phyloP scores from a whole-genome alignment of 2,888 invertebrate genomes.

The Noctua fimbriata region DNA sequence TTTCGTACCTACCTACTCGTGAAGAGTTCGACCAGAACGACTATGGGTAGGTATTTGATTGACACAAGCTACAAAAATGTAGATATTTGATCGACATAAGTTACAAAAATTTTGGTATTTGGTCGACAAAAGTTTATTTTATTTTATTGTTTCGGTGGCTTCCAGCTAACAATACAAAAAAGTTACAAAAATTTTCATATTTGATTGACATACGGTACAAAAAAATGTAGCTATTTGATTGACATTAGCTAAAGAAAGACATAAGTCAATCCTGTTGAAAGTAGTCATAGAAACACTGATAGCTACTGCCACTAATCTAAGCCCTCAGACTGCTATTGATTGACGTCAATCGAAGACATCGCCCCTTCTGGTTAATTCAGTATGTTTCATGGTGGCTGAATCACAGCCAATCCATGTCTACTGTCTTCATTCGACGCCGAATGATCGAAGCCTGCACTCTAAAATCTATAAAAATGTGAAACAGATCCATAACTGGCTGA shows the following conservation, averaged over 20 bases:
- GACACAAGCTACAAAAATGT: background rate
- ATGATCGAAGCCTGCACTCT: background rate
- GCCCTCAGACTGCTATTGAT: background rate
- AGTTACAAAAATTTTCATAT: background rate
- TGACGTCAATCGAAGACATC: background rate
- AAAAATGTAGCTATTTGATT: background rate
- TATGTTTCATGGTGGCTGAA: background rate
- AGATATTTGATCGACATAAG: background rate
- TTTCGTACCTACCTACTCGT: background rate
- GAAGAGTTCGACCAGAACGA: background rate
- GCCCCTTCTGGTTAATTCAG: background rate
- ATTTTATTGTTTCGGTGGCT: too few species aligned
- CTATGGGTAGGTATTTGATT: background rate
- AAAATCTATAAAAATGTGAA: slow-evolving; percentile 4
- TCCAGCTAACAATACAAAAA: too few species aligned
- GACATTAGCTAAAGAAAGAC: background rate
- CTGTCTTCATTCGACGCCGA: background rate
- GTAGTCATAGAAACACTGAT: background rate
- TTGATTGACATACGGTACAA: too few species aligned
- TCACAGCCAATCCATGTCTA: background rate
- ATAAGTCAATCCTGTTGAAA: background rate
- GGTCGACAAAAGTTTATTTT: too few species aligned
- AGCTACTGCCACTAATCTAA: background rate
- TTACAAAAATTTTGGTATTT: background rate
- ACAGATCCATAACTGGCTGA: background rate